Percentiles rank a stretch among this genome's conserved stretches.
Conservation (phyloP, 2,113 vertebrate genomes). For the Paracanthobrama guichenoti region DNA sequence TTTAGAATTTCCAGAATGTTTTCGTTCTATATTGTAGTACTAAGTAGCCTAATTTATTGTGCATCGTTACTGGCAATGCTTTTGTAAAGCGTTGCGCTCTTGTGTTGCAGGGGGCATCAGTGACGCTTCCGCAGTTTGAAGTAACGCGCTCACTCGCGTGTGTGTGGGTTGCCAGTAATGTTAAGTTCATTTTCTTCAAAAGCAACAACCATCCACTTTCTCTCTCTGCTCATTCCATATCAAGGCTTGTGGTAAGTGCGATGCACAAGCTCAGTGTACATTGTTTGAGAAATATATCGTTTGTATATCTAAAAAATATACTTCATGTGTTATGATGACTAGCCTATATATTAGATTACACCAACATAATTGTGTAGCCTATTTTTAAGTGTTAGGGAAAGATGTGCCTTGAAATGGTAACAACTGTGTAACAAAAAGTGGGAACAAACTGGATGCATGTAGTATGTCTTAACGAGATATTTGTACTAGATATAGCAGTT, state of each 20-base stretch:
- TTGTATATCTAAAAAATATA: too few relatives aligned
- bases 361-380: neutral
- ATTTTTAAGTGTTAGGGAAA: neutral
- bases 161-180: conserved; percentile 52
- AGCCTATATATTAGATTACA: neutral
- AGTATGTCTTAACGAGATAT: neutral
- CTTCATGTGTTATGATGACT: neutral
- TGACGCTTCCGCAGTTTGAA: conserved; percentile 26
- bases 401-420: neutral
- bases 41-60: neutral
- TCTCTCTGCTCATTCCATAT: conserved; percentile 24
- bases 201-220: conserved; percentile 22
- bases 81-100: neutral
- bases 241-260: conserved; percentile 41
- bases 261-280: neutral
- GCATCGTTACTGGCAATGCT: neutral
- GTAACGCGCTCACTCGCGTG: conserved; percentile 47
- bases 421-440: neutral
- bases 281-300: neutral
- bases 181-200: conserved; percentile 54
- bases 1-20: neutral
- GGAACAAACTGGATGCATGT: neutral
- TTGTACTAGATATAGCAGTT: neutral
- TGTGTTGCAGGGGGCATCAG: conserved; percentile 10
- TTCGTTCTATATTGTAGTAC: neutral